These are phyloP conservation scores for Carassius carassius DNA, from an alignment of 2,113 vertebrate species.

Conservation along the genomic window DNA sequence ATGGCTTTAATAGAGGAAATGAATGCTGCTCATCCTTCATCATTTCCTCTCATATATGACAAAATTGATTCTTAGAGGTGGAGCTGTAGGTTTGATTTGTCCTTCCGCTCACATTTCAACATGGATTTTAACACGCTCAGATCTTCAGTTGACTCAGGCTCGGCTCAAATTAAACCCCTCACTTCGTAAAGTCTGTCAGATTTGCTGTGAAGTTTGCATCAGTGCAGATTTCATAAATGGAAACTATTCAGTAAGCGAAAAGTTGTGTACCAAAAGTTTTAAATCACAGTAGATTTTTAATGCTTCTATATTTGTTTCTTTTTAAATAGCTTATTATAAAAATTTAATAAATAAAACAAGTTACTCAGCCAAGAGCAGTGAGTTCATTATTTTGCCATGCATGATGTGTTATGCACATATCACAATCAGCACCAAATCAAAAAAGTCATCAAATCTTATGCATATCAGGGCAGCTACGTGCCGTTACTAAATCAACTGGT, in stretches of 20 bases:
- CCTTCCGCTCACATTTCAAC: neutral
- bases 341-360: neutral
- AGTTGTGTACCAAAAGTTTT: neutral
- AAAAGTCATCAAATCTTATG: neutral
- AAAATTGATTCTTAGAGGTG: neutral
- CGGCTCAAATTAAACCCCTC: neutral
- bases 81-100: neutral
- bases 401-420: neutral
- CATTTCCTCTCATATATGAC: neutral
- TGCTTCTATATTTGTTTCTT: neutral
- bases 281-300: no score
- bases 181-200: neutral
- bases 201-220: neutral
- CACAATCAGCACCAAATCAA: neutral
- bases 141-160: neutral
- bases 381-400: neutral
- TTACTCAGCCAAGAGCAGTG: neutral
- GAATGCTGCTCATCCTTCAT: conserved; percentile 13
- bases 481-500: neutral
- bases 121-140: neutral
- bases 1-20: conserved; percentile 36
- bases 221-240: neutral
- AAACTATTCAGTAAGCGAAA: neutral
- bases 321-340: neutral
- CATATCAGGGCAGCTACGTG: neutral